These are phyloP conservation scores for Frieseomelitta varia DNA, from an alignment of 1,140 invertebrate species.

Conservation along the genomic window DNA sequence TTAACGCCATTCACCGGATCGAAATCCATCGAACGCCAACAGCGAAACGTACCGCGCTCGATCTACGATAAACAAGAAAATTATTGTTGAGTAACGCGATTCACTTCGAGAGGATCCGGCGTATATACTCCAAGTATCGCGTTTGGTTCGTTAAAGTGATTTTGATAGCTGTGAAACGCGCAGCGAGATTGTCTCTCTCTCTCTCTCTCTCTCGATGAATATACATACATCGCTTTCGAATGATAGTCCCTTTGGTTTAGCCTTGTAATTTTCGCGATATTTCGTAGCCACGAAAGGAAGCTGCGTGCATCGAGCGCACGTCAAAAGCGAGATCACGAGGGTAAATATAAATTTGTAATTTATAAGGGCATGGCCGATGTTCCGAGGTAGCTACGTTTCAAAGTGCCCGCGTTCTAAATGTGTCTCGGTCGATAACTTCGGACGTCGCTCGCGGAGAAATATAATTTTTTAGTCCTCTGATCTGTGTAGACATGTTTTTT, in stretches of 20 bases:
- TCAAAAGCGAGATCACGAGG: neutral
- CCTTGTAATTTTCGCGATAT: neutral
- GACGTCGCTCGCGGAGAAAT: no score
- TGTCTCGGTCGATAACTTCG: no score
- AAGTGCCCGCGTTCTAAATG: no score
- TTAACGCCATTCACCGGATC: neutral
- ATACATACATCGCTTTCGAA: neutral
- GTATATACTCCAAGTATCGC: no score
- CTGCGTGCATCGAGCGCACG: neutral
- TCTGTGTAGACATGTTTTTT: no score
- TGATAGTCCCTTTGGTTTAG: neutral
- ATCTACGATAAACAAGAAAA: slow-evolving; percentile 4
- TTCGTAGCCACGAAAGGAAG: neutral
- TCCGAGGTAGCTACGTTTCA: no score
- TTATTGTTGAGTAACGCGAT: no score
- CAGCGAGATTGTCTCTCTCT: neutral
- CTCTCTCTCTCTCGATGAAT: neutral
- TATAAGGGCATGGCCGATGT: neutral
- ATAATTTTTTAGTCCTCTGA: no score
- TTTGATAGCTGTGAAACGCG: neutral
- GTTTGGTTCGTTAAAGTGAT: neutral
- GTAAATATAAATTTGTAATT: neutral
- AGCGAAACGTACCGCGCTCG: neutral
- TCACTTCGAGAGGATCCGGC: neutral
- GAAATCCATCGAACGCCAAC: slow-evolving; percentile 5